These are phyloP conservation scores for Matsumyia berberina DNA, from an alignment of 2,888 invertebrate species.

Conservation along the genomic window DNA sequence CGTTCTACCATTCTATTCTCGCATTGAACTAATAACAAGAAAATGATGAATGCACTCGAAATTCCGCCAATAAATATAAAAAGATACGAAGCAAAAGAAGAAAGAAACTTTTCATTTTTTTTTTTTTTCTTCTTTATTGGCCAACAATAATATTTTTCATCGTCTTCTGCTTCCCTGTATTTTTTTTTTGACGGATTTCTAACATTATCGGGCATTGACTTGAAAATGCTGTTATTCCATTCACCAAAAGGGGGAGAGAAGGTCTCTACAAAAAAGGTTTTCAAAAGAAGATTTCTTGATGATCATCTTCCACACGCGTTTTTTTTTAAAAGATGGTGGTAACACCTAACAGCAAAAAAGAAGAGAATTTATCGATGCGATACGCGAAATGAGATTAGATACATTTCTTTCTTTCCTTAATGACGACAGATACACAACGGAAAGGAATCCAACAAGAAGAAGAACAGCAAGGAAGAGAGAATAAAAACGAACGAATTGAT, in stretches of 20 bases:
- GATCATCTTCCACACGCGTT: conserved; percentile 23
- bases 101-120: conserved; percentile 1
- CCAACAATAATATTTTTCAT: conserved; percentile 18
- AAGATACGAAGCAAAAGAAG: conserved; percentile 25
- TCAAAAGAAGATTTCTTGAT: not conserved
- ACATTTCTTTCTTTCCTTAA: conserved; percentile 2
- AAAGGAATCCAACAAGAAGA: not conserved
- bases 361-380: conserved; percentile 37
- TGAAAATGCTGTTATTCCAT: conserved; percentile 43
- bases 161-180: conserved; percentile 10
- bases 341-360: not conserved
- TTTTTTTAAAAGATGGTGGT: not conserved
- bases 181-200: conserved; percentile 42
- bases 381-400: conserved; percentile 61
- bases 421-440: conserved; percentile 23
- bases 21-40: conserved; percentile 26
- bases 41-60: conserved; percentile 50
- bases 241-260: not conserved
- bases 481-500: conserved; percentile 25
- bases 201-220: conserved; percentile 56
- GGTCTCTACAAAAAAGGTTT: not conserved
- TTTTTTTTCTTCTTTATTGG: not conserved
- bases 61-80: conserved; percentile 20
- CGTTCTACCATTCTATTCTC: conserved; percentile 14
- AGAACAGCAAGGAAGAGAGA: conserved; percentile 24